Conservation (phyloP, 2,797 vertebrate species). For the Okamejei kenojei region DNA sequence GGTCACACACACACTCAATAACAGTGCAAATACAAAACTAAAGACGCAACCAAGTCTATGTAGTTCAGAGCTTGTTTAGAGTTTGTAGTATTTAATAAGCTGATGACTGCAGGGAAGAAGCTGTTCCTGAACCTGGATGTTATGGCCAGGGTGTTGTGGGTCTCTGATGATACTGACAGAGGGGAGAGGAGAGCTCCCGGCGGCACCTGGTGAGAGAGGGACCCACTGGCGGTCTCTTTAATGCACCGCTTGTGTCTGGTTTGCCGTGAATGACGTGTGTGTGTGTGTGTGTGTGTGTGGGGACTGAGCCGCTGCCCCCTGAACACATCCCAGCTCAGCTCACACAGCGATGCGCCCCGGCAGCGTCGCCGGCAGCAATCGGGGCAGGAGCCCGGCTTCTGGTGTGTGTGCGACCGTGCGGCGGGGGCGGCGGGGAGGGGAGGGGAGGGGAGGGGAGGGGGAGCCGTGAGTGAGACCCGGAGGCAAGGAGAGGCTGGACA, state of each 20-base stretch:
- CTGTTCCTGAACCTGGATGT: too few relatives aligned
- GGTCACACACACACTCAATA: too few relatives aligned
- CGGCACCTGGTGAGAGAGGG: not conserved
- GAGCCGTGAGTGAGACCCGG: not conserved
- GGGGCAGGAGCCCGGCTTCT: not conserved
- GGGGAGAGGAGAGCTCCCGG: too few relatives aligned
- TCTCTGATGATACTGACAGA: too few relatives aligned
- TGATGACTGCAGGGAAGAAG: too few relatives aligned
- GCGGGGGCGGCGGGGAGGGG: too few relatives aligned
- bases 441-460: not conserved
- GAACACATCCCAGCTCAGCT: not conserved
- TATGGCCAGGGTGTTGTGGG: too few relatives aligned
- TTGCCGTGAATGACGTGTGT: constrained; percentile 19
- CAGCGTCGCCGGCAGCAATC: not conserved
- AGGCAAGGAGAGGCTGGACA: not conserved
- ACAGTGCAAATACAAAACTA: too few relatives aligned
- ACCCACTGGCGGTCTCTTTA: not conserved
- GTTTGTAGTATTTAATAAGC: too few relatives aligned
- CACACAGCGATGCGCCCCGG: constrained; percentile 8
- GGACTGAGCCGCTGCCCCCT: not conserved
- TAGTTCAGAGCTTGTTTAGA: too few relatives aligned
- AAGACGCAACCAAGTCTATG: too few relatives aligned
- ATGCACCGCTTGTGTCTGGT: not conserved
- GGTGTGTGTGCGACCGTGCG: too few relatives aligned
- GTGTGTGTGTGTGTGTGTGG: not conserved